Base-by-base conservation (phyloP, 1,140 invertebrate genomes). In the Zaprionus ghesquierei region DNA sequence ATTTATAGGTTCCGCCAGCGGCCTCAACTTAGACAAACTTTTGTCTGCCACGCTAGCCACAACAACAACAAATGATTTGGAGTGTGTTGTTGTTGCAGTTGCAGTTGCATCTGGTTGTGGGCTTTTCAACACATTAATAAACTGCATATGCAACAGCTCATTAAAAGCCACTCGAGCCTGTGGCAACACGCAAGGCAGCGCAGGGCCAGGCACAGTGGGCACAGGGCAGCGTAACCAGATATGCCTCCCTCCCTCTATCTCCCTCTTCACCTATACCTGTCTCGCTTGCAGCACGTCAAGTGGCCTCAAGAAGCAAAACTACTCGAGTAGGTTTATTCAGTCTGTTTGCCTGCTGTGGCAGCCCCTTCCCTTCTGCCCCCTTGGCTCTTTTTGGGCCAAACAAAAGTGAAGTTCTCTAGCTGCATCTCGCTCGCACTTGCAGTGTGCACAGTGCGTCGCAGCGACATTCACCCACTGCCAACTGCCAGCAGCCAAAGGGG, bases 71-170 rank as follows among this genome's bases (percentile, higher is more conserved):
- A 35, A 35, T 58, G 62, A 46, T 41, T 41, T 41, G 18, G 12
- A 22, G 20, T 46, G 41, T 65, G 53, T 38, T 71, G 59, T 63
- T 70, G 38, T 50, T 49, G 18, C n/a, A n/a, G n/a, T 41, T 63
- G 29, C 31, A 55, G 25, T 49, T 62, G 35, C 44, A 62, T 29
- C 38, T 68, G 56, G 56, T 41, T 72, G 41, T 41, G 56, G 60
- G 68, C 69, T 85, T 84, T 84, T 85, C 84, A 77, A 82, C 82
- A 89, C 79, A 79, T 82, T 73, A 89, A 87, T 87, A 87, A 87
- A 87, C 82, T 87, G 82, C 82, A 87, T 82, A 89, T 81, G 84
- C 84, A 87, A 82, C 82, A 87, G 82, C 82, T 87, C 82, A 87
- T 87, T 87, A 87, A 89, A 86, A 81, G 75, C 62, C 82, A 87